Conservation (phyloP, 1,140 invertebrate genomes). For the Dufourea novaeangliae region DNA sequence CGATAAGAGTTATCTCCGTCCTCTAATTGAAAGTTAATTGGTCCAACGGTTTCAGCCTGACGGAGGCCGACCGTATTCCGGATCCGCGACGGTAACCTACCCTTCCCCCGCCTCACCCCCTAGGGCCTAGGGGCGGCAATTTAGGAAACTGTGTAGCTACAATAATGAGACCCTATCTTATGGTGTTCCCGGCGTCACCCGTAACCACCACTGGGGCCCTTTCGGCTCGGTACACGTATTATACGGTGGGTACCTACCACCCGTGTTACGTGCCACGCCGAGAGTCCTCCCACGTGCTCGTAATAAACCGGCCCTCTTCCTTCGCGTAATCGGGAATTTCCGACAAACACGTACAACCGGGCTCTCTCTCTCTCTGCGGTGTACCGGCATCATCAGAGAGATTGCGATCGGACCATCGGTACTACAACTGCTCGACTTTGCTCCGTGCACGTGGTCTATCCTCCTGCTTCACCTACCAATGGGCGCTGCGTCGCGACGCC, state of each 20-base stretch:
- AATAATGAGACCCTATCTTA: constrained; percentile 78
- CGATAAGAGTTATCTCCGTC: constrained; percentile 79
- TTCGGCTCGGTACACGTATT: constrained; percentile 58
- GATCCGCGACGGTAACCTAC: constrained; percentile 58
- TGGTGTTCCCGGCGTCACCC: constrained; percentile 49
- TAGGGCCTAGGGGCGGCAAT: constrained; percentile 75
- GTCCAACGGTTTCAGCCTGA: constrained; percentile 74
- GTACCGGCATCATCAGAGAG: constrained; percentile 54
- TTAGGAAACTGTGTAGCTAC: constrained; percentile 71
- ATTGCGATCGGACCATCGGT: constrained; percentile 66
- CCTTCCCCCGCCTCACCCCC: no score
- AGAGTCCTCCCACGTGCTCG: constrained; percentile 68
- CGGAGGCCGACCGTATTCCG: constrained; percentile 40
- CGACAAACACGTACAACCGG: constrained; percentile 66
- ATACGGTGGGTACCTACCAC: no score
- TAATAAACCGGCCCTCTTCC: constrained; percentile 70
- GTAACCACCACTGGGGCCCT: constrained; percentile 6
- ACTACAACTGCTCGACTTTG: constrained; percentile 43
- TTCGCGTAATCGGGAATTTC: constrained; percentile 68
- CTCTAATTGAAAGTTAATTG: constrained; percentile 81
- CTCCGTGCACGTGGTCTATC: constrained; percentile 51
- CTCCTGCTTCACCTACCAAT: neutral
- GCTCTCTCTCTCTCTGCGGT: no score
- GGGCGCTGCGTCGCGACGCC: neutral
- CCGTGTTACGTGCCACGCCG: constrained; percentile 58